Evolutionary conservation across 2,113 vertebrate genomes (phyloP).

Genomic region (Bubo blakistoni): DNA sequence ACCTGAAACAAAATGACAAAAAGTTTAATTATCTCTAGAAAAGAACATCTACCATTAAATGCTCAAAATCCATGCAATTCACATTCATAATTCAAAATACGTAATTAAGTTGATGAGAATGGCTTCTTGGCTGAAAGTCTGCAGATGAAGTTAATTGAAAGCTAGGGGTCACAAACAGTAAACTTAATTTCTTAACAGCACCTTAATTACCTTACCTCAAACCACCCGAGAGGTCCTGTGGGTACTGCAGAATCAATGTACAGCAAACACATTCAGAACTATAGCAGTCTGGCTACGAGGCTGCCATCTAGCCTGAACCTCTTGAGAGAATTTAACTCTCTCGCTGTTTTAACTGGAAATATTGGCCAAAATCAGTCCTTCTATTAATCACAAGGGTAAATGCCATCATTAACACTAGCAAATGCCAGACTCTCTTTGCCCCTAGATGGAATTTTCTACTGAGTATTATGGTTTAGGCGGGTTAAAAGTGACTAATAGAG

Average conservation of each 20-base stretch:
- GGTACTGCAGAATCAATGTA: not conserved
- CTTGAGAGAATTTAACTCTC: not conserved
- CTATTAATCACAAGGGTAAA: not conserved
- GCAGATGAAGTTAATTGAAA: not conserved
- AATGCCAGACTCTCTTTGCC: not conserved
- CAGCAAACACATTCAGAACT: not conserved
- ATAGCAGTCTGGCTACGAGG: not conserved
- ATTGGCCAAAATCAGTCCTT: not conserved
- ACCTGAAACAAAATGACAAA: not conserved
- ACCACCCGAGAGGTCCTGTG: not conserved
- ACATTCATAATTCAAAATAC: not conserved
- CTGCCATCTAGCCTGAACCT: not conserved
- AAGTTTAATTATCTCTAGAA: not conserved
- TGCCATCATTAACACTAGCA: not conserved
- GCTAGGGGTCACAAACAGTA: not conserved
- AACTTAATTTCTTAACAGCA: not conserved
- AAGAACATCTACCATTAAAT: not conserved
- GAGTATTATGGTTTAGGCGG: not conserved
- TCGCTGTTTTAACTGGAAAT: not conserved
- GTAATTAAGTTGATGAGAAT: not conserved
- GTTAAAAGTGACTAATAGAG: not conserved
- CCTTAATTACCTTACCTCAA: not conserved
- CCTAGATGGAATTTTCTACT: not conserved
- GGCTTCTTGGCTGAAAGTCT: not conserved
- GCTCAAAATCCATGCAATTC: not conserved